Base-by-base conservation (phyloP, 1,140 invertebrate species). In the Probaryconus sp. region DNA sequence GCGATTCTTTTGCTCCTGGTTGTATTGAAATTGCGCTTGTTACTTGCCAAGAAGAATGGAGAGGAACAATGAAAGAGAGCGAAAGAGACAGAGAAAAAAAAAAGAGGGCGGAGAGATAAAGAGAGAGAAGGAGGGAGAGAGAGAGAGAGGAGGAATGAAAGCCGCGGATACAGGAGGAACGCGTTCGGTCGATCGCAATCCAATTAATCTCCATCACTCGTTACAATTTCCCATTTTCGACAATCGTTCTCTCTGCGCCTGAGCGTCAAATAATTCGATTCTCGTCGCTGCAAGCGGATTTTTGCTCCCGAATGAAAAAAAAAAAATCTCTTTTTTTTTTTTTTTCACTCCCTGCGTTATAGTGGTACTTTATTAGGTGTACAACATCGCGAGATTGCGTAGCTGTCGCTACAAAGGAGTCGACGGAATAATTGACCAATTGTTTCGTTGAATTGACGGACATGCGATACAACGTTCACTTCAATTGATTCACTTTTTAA, bases 191-290 rank as follows among this genome's bases (percentile, higher is more conserved):
- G 40, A 63, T 55, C 43, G 58, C 10, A 58, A 63, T 71, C 68
- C 68, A 61, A 70, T 70, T 70, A 70, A 70, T 70, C 56, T 55
- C 65, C 48, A 70, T 61, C 56, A 48, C 30, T 61, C 40, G 65
- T 60, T 70, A 70, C 55, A 61, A 55, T 61, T 53, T 70, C 48
- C 48, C 65, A 60, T 58, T 69, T 69, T 60, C 65, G 55, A 45
- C 55, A 47, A 58, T 68, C 53, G 61, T 31, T 13, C 50, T n/a
- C n/a, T 17, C 9, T 13, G 43, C 51, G 51, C 35, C 33, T 56
- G 63, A 67, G 35, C 43, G 53, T 48, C 30, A 30, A 69, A 60
- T 69, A 69, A 60, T 60, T 69, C 28, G 53, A 51, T 68, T 58
- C 53, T 45, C 31, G 26, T 67, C 31, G 50, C 13, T 21, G 40